Percentiles rank a stretch among this genome's conserved stretches.
phyloP scores from a whole-genome alignment of 2,797 vertebrate species.

The Macroramphosus scolopax region DNA sequence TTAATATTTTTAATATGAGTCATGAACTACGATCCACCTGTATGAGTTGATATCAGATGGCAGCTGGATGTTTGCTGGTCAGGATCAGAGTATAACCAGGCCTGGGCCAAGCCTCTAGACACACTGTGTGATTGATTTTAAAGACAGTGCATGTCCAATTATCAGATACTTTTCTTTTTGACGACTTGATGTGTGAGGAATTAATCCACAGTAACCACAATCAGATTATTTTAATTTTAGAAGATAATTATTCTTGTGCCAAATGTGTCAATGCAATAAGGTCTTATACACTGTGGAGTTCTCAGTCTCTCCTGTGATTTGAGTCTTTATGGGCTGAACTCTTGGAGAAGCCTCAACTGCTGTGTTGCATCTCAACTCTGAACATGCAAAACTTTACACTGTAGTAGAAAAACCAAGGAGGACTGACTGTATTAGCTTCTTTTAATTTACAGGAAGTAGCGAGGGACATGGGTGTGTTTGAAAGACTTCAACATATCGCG shows the following conservation, averaged over 20 bases:
- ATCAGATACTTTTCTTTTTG: conserved; percentile 15
- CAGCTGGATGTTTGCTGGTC: conserved; percentile 43
- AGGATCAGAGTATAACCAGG: conserved; percentile 41
- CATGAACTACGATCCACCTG: conserved; percentile 1
- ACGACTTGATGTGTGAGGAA: conserved; percentile 19
- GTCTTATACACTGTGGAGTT: conserved; percentile 74
- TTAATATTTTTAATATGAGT: conserved; percentile 11
- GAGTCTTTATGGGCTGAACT: conserved; percentile 35
- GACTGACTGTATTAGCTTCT: conserved; percentile 14
- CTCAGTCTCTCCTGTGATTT: conserved; percentile 48
- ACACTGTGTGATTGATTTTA: conserved; percentile 1
- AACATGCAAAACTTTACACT: conserved; percentile 47
- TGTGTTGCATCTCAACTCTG: conserved; percentile 44
- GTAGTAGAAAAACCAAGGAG: conserved; percentile 26
- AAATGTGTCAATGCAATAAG: conserved; percentile 74
- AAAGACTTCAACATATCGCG: conserved; percentile 7
- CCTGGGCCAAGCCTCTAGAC: conserved; percentile 26
- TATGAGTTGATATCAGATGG: conserved; percentile 17
- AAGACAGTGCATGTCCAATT: conserved; percentile 15
- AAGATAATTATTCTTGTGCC: conserved; percentile 64
- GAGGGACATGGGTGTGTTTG: neutral
- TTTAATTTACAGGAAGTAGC: conserved; percentile 34
- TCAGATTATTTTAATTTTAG: conserved; percentile 41
- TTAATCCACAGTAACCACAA: conserved; percentile 20
- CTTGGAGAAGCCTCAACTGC: conserved; percentile 44